Evolutionary conservation across 2,888 invertebrate species (phyloP).

Genomic region (Nemurella pictetii): DNA sequence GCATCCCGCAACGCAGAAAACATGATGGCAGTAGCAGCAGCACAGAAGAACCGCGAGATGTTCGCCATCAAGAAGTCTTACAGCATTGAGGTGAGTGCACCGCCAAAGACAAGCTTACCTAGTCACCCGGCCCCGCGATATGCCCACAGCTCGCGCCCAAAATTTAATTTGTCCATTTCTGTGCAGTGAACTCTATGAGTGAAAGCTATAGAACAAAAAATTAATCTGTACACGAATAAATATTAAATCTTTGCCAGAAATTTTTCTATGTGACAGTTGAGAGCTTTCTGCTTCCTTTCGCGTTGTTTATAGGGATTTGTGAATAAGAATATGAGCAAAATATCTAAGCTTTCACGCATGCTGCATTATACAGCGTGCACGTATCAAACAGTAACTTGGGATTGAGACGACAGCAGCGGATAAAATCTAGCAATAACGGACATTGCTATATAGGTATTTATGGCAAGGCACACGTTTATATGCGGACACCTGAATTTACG

Average conservation of each 20-base stretch:
- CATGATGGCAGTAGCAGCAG: slow-evolving; percentile 84
- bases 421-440: neutral
- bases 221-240: no score
- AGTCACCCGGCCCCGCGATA: neutral
- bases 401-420: neutral
- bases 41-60: slow-evolving; percentile 93
- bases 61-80: slow-evolving; percentile 97
- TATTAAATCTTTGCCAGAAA: neutral
- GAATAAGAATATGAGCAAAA: neutral
- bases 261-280: neutral
- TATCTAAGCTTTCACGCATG: neutral
- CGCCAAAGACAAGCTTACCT: neutral
- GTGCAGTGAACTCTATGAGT: neutral
- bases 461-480: neutral
- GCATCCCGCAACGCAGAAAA: slow-evolving; percentile 38
- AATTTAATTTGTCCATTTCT: no score
- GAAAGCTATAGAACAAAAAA: neutral
- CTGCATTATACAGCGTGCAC: neutral
- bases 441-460: neutral
- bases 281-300: neutral
- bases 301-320: neutral
- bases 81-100: slow-evolving; percentile 91
- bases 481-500: neutral
- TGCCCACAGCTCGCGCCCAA: slow-evolving; percentile 1
- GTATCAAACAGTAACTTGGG: neutral